Conservation (phyloP, 2,113 vertebrate genomes). For the Orcinus orca region DNA sequence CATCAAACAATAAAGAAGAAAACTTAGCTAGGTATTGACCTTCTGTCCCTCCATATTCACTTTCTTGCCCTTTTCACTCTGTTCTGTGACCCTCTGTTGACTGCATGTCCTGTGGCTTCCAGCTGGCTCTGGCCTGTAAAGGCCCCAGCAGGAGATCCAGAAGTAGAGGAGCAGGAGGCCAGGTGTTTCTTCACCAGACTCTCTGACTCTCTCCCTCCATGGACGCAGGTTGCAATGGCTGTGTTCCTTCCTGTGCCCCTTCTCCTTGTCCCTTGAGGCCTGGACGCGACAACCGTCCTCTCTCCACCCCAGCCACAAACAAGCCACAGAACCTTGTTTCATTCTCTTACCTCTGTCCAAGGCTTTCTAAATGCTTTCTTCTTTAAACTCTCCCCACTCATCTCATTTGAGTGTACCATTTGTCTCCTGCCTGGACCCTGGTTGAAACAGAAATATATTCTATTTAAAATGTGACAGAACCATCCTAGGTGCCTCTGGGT, state of each 20-base stretch:
- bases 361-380: not conserved
- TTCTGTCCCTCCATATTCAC: not conserved
- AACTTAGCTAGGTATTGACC: not conserved
- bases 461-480: not conserved
- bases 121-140: not conserved
- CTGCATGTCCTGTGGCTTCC: not conserved
- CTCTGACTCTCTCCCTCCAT: not conserved
- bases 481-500: not conserved
- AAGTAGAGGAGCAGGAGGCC: not conserved
- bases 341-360: not conserved
- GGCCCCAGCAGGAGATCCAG: no score
- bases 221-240: accelerated
- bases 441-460: not conserved
- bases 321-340: no score
- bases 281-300: not conserved
- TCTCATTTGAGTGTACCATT: not conserved
- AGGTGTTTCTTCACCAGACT: not conserved
- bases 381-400: not conserved
- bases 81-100: no score
- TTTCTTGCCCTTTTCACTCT: not conserved
- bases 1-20: not conserved
- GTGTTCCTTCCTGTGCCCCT: not conserved
- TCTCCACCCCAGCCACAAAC: not conserved
- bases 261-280: not conserved
- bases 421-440: not conserved